Evolutionary conservation across 2,113 vertebrate species (phyloP).

Genomic region (Festucalex cinctus): DNA sequence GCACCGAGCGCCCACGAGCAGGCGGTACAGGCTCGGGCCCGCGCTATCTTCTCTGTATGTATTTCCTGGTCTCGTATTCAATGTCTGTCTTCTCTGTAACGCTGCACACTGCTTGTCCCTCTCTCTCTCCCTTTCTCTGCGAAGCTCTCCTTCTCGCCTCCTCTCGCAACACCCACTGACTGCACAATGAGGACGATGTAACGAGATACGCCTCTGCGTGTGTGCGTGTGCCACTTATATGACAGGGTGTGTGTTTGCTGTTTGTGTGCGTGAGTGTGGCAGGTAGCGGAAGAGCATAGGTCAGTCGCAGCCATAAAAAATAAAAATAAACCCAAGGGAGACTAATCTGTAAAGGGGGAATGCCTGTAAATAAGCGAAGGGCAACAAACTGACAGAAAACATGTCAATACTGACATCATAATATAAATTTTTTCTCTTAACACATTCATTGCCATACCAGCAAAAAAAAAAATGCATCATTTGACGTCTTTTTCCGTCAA

Average conservation of each 20-base stretch:
- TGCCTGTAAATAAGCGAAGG: not conserved
- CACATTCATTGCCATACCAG: no score
- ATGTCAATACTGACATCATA: not conserved
- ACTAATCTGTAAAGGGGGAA: slow-evolving; percentile 6
- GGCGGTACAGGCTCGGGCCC: slow-evolving; percentile 16
- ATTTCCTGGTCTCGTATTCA: slow-evolving; percentile 46
- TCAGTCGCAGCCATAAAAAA: slow-evolving; percentile 65
- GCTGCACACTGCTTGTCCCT: slow-evolving; percentile 43
- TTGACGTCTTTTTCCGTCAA: no score
- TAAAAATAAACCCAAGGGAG: slow-evolving; percentile 27
- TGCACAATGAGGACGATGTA: slow-evolving; percentile 68
- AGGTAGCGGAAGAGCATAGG: slow-evolving; percentile 55
- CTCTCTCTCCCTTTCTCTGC: slow-evolving; percentile 29
- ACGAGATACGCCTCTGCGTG: slow-evolving; percentile 64
- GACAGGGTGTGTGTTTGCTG: slow-evolving; percentile 43
- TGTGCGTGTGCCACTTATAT: slow-evolving; percentile 23
- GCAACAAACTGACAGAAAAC: slow-evolving; percentile 8
- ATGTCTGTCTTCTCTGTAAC: slow-evolving; percentile 34
- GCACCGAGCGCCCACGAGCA: slow-evolving; percentile 27
- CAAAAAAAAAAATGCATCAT: no score
- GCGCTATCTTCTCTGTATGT: slow-evolving; percentile 22
- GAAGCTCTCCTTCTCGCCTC: slow-evolving; percentile 55
- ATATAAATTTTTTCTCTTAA: not conserved
- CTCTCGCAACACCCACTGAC: slow-evolving; percentile 62
- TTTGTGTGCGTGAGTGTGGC: slow-evolving; percentile 39